Evolutionary conservation across 2,888 invertebrate genomes (phyloP), one percentile per base, ranked within the genome.

Genomic region (Epistrophella euchroma): DNA sequence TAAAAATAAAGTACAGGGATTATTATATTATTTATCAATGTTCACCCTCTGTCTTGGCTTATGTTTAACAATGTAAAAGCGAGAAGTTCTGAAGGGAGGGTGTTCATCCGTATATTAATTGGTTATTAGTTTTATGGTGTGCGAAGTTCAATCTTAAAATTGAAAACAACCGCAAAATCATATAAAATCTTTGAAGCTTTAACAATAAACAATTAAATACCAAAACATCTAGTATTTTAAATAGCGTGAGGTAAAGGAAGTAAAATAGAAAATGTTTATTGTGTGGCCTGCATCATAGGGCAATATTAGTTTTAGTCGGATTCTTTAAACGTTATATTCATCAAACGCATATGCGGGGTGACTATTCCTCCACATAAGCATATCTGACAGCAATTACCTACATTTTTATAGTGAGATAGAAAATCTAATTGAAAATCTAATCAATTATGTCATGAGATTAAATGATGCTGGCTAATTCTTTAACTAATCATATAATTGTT

Each of bases 101-200:
- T 68, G 66, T 55, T 79, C 66, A 79, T 68, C 68, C 68, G 66
- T 68, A 28, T 68, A 68, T 45, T 60, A 80, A 74, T 74, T 73
- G 73, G 47, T 68, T 73, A 78, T 78, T 72, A 78, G 62, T 72
- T 72, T 78, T 72, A 78, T 77, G 71, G 45, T 56, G 35, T 64
- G 56, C 43, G 50, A 64, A 62, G 35, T 37, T 58, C 19, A 37
- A 32, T 66, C 47, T 47, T 15, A 55, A 72, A 60, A 32, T 45
- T 60, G 25, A n/a, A 76, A 35, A 28, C 13, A 70, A 35, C 66
- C 32, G 35, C 22, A 43, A 32, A 55, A 45, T 5, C 28, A 17
- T 40, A 37, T 43, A 35, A 55, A 64, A 15, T 15, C 17, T 37
- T 64, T 62, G 35, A 15, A 73, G 40, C 60, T 50, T 60, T 35